Base-by-base conservation (phyloP, 1,140 invertebrate species). In the Pseudomyrmex gracilis region DNA sequence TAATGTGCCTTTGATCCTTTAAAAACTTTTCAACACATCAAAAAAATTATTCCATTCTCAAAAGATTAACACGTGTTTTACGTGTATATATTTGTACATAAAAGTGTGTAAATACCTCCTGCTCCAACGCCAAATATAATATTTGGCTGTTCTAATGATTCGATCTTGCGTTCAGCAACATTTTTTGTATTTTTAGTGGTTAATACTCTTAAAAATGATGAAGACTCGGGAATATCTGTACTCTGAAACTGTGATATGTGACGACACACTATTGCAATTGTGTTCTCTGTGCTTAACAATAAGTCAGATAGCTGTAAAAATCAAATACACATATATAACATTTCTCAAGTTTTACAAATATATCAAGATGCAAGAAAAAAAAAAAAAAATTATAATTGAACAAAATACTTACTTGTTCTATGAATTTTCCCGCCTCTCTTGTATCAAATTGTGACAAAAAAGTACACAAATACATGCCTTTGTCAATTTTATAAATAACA, bases 111-210 rank as follows among this genome's bases (percentile, higher is more conserved):
- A 83, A 63, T 82, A 86, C 73, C 94, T 92, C 91, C 93, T 57
- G 94, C 90, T 15, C 89, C 86, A 7, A 94, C 88, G 60, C 94
- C 94, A 51, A 90, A 87, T 20, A 94, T 70, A 80, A 94, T 93
- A 86, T 94, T 94, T 57, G 94, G 94, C 71, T 92, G 92, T 73
- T 91, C 91, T 34, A 94, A 86, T 47, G 67, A 9, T 49, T 87
- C 53, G 57, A 84, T 85, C 34, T 87, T 77, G 4, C 57, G 73
- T 64, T 86, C 87, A 20, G 76, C 68, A 15, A 86, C 17, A 22
- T 85, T 83, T 17, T 85, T 83, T 17, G 66, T 87, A 71, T 83
- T 90, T 84, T 85, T 87, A 43, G 92, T 93, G 49, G 57, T 73
- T 45, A 94, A 87, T 51, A 84, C 82, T 82, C 88, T 90, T 49